Percentiles rank a stretch among this genome's conserved stretches.
Evolutionary conservation across 2,113 vertebrate species (phyloP).

Genomic region (Nothobranchius furzeri): DNA sequence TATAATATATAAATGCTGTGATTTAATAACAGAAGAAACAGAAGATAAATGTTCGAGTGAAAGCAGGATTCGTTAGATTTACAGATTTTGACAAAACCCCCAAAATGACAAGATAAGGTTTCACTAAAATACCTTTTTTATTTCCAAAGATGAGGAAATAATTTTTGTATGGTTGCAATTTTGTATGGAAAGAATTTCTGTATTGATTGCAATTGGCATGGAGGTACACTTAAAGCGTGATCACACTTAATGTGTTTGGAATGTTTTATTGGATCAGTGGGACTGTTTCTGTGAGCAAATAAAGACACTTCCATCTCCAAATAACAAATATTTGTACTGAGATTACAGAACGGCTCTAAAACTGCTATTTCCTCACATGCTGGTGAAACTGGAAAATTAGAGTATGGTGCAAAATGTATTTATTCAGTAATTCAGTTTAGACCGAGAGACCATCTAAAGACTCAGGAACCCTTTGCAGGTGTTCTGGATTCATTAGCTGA

Average conservation of each 20-base stretch:
- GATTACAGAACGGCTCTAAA: conserved; percentile 26
- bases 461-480: too few relatives aligned
- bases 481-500: too few relatives aligned
- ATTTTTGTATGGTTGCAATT: conserved; percentile 37
- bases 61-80: neutral
- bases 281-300: conserved; percentile 37
- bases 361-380: neutral
- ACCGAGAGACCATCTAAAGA: too few relatives aligned
- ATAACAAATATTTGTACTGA: conserved; percentile 41
- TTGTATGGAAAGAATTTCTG: conserved; percentile 20
- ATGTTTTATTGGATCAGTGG: conserved; percentile 43
- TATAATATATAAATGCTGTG: neutral
- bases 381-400: too few relatives aligned
- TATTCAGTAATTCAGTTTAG: too few relatives aligned
- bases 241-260: conserved; percentile 52
- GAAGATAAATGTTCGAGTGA: neutral
- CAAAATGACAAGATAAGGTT: too few relatives aligned
- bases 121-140: conserved; percentile 9
- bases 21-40: neutral
- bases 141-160: conserved; percentile 21
- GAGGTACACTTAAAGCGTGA: conserved; percentile 54
- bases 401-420: too few relatives aligned
- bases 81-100: neutral
- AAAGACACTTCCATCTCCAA: conserved; percentile 38
- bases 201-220: conserved; percentile 37